Base-by-base conservation (phyloP, 2,888 invertebrate species). In the Philhelius pedissequus region DNA sequence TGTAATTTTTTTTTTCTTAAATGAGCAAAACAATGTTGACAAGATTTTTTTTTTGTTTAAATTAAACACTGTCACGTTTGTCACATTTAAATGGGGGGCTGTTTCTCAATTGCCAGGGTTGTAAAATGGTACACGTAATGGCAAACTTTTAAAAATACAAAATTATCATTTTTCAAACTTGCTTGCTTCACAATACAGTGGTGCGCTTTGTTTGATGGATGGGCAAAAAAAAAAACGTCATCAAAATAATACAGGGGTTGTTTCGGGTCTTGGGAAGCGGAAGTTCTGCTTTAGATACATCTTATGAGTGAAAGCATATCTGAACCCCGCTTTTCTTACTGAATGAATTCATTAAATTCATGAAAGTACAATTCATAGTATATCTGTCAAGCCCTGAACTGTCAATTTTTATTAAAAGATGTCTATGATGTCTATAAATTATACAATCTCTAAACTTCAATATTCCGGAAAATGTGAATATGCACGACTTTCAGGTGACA, bases 81-180 rank as follows among this genome's bases (percentile, higher is more conserved):
- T 43, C 66, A 60, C 25, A 52, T 30, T 50, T 78, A 30, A 83
- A 54, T 38, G 40, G 15, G 22, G 22, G 48, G n/a, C n/a, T n/a
- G n/a, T 9, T 54, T 25, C 60, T 62, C 27, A 84, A 84, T 80
- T 84, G 56, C 25, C 83, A 84, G 73, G 66, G 70, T 79, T 79
- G 73, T 60, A 50, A 71, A 82, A 82, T 60, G 82, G 60, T 52
- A 64, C 77, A 54, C 25, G 25, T 30, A 38, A 43, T 30, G 11
- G 11, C 18, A 20, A 43, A 43, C 4, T 43, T 13, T 22, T 13
- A 6, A 13, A n/a, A 22, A 25, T 2, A 25, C 6, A 25, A 48
- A 13, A 48, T 25, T n/a, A 3, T 7, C 3, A 48, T 48, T 22
- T 48, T 13, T 48, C 7, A 22, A 48, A 48, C 13, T 48, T 8